Percentiles rank a stretch among this genome's conserved stretches.
phyloP scores from a whole-genome alignment of 2,888 invertebrate species.

The Pedicia rivosa region DNA sequence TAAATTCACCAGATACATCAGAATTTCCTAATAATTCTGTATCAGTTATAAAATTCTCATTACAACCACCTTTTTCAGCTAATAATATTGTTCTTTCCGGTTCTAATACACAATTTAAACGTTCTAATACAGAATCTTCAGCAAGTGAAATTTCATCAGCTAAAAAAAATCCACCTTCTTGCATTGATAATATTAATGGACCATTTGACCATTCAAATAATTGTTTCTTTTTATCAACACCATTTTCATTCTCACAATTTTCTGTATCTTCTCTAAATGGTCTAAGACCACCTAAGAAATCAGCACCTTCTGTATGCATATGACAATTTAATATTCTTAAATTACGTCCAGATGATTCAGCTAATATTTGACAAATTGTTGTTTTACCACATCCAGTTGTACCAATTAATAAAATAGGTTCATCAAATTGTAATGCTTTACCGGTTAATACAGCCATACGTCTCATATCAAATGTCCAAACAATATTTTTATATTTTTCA shows the following conservation, averaged over 20 bases:
- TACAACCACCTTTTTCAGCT: constrained; percentile 70
- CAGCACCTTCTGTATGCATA: constrained; percentile 96
- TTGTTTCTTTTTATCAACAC: constrained; percentile 25
- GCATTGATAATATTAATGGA: constrained; percentile 83
- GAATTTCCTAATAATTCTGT: constrained; percentile 16
- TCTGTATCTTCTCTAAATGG: constrained; percentile 50
- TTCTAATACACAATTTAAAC: constrained; percentile 89
- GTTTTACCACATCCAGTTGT: constrained; percentile 98
- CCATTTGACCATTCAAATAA: constrained; percentile 98
- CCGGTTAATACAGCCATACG: constrained; percentile 58
- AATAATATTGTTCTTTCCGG: constrained; percentile 81
- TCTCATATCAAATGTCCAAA: constrained; percentile 90
- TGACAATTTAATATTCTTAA: constrained; percentile 89
- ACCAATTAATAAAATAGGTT: constrained; percentile 90
- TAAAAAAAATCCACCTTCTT: constrained; percentile 70
- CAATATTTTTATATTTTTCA: constrained; percentile 49
- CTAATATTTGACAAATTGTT: constrained; percentile 80
- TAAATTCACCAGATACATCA: constrained; percentile 34
- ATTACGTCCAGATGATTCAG: constrained; percentile 46
- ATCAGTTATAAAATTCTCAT: constrained; percentile 31
- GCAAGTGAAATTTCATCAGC: constrained; percentile 98
- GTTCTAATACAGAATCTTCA: constrained; percentile 93
- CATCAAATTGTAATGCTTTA: constrained; percentile 78
- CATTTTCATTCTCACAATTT: constrained; percentile 12
- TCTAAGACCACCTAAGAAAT: constrained; percentile 89